Evolutionary conservation across 2,113 vertebrate genomes (phyloP).

Genomic region (Labeo rohita): DNA sequence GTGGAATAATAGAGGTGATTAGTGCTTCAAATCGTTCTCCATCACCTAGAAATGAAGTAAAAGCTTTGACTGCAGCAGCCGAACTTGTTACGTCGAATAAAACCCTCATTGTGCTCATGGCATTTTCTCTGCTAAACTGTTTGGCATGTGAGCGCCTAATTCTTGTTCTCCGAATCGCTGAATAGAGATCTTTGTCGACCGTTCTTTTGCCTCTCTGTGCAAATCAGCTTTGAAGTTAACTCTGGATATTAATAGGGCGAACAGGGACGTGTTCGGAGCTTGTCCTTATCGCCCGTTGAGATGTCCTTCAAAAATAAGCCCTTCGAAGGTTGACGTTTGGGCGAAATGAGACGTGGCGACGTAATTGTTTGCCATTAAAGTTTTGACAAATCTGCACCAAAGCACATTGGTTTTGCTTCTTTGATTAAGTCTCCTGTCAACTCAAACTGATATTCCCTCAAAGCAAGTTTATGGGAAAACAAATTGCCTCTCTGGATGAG

Average conservation of each 20-base stretch:
- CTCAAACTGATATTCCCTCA: slow-evolving; percentile 3
- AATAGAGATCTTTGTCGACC: slow-evolving; percentile 18
- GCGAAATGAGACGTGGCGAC: not conserved
- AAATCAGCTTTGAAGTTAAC: slow-evolving; percentile 27
- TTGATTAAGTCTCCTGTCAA: slow-evolving; percentile 43
- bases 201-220: slow-evolving; percentile 16
- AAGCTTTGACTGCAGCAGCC: not conserved
- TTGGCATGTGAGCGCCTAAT: slow-evolving; percentile 18
- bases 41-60: slow-evolving; percentile 21
- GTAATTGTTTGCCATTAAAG: slow-evolving; percentile 23
- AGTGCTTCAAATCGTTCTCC: not conserved
- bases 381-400: slow-evolving; percentile 4
- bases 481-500: slow-evolving; percentile 7
- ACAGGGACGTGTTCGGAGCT: not conserved
- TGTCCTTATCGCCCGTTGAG: not conserved
- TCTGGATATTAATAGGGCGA: slow-evolving; percentile 1
- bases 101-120: slow-evolving; percentile 43
- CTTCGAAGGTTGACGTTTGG: not conserved
- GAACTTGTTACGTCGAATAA: slow-evolving; percentile 21
- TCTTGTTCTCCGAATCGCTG: slow-evolving; percentile 2
- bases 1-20: not conserved
- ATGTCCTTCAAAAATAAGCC: not conserved
- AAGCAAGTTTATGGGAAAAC: slow-evolving; percentile 11
- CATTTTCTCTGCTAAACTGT: slow-evolving; percentile 32
- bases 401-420: slow-evolving; percentile 45